Percentiles rank a stretch among this genome's conserved stretches.
Evolutionary conservation across 2,888 invertebrate genomes (phyloP).

Genomic region (Erynnis tages): DNA sequence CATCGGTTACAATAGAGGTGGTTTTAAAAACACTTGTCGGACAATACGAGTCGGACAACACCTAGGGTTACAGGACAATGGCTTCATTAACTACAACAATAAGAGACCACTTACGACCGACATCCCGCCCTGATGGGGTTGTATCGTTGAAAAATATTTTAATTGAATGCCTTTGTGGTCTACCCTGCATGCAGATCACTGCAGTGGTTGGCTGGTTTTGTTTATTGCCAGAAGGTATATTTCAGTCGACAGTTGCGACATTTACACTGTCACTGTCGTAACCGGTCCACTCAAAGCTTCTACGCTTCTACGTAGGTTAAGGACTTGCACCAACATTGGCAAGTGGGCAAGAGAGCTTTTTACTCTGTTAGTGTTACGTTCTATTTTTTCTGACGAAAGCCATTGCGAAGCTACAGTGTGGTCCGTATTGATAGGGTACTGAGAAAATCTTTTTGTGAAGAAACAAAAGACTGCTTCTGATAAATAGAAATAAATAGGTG

Average conservation of each 20-base stretch:
- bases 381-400: not conserved
- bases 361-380: not conserved
- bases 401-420: not conserved
- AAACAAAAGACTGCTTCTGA: too few relatives aligned
- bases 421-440: too few relatives aligned
- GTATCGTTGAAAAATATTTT: constrained; percentile 51
- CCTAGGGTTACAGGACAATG: constrained; percentile 61
- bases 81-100: constrained; percentile 70
- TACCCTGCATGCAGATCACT: not conserved
- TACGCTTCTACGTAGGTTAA: constrained; percentile 41
- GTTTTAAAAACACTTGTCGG: constrained; percentile 55
- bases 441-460: too few relatives aligned
- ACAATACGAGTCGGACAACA: constrained; percentile 67
- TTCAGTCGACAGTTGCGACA: constrained; percentile 34
- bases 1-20: constrained; percentile 47
- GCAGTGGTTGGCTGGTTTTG: constrained; percentile 15
- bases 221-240: constrained; percentile 20
- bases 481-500: too few relatives aligned
- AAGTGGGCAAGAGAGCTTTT: not conserved
- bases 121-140: constrained; percentile 34
- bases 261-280: constrained; percentile 29
- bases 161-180: constrained; percentile 47
- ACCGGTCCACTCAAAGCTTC: constrained; percentile 47
- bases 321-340: not conserved
- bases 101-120: constrained; percentile 51